These are phyloP conservation scores for Mormyrops attenuatus DNA, from an alignment of 2,797 vertebrate species.

Conservation along the genomic window DNA sequence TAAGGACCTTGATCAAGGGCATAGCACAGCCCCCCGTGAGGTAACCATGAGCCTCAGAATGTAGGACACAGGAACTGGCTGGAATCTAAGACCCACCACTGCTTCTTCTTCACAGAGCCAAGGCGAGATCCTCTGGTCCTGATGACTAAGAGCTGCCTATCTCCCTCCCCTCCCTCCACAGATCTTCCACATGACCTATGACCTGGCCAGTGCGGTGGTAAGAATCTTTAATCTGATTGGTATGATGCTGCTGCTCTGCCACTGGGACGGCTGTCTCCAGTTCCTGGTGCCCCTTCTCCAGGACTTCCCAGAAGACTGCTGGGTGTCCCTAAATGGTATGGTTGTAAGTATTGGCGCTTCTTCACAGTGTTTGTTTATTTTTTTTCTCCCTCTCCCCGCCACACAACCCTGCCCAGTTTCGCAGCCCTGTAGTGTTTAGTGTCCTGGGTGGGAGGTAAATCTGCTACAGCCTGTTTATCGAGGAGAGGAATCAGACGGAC, in stretches of 20 bases:
- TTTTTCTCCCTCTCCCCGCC: not conserved
- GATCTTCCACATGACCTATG: constrained; percentile 21
- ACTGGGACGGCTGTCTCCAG: constrained; percentile 97
- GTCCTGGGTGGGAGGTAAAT: not conserved
- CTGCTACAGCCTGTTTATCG: too few species aligned
- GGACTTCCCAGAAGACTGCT: constrained; percentile 91
- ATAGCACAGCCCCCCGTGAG: not conserved
- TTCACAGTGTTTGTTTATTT: constrained; percentile 3
- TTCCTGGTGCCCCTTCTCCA: constrained; percentile 98
- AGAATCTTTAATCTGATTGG: constrained; percentile 67
- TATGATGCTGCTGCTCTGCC: constrained; percentile 96
- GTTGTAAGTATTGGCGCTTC: constrained; percentile 16
- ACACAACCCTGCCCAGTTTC: not conserved
- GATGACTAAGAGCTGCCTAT: not conserved
- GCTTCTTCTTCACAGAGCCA: not conserved
- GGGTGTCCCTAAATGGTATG: constrained; percentile 60
- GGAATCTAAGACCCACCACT: not conserved
- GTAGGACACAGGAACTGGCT: not conserved
- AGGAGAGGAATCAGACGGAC: not conserved
- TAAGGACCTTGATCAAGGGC: not conserved
- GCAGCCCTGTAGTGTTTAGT: not conserved
- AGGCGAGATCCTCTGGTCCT: not conserved
- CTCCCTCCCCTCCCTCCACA: not conserved
- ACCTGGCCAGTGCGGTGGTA: constrained; percentile 17
- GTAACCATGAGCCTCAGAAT: not conserved